Evolutionary conservation across 2,888 invertebrate species (phyloP), one percentile per base, ranked within the genome.

Genomic region (Marronus borbonicus): DNA sequence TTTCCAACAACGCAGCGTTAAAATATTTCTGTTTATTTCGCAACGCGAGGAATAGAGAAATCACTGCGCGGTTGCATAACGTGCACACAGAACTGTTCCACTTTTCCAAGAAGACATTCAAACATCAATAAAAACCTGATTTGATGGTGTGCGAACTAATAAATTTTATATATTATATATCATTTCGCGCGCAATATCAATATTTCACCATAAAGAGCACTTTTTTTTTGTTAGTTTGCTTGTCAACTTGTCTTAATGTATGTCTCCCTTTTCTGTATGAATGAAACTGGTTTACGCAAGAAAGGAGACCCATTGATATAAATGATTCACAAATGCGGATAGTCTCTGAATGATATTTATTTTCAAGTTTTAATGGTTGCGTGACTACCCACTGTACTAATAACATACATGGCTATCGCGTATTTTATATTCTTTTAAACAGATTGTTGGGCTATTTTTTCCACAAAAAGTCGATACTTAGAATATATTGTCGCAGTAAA

Each of bases 111-210:
- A 50, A 68, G 24, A 50, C 28, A 68, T 68, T 36, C 24, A 28
- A n/a, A 50, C 39, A 28, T 68, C 50, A 36, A 68, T 68, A 50
- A 50, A 68, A 28, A 68, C 28, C 31, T 1, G 24, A 68, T 50
- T 28, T 50, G 68, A 49, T 68, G 68, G 50, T 49, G 44, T 66
- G 68, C 28, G 68, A 68, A 68, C n/a, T 28, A 50, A 50, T 68
- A 68, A 50, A 68, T 50, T 49, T 50, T 68, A n/a, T 12, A 50
- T 12, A 62, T 62, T 62, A 62, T 62, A n/a, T 62, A 62, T 31
- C 31, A 31, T 31, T 31, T n/a, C 62, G 31, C 31, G 28, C 28
- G 14, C 28, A 31, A 62, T 62, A 60, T 60, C 60, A 60, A 60
- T 60, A 62, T 62, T 62, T 31, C 62, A 31, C 31, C 28, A 12